These are phyloP conservation scores for Zosterops lateralis DNA, from an alignment of 2,113 vertebrate genomes.

Conservation along the genomic window DNA sequence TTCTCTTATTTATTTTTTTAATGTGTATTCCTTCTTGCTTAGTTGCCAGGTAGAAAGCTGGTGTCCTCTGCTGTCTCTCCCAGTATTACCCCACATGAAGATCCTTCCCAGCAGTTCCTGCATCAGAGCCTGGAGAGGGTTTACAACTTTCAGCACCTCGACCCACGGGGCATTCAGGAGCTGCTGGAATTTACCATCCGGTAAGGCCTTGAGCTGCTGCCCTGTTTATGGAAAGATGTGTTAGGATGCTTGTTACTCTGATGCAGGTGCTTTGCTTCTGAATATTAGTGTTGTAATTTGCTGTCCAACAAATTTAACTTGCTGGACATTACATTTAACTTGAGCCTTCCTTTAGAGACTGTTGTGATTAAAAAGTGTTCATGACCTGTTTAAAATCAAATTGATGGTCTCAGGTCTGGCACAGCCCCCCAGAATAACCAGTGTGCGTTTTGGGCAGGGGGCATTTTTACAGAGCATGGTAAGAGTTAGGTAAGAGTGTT, in stretches of 20 bases:
- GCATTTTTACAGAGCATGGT: background rate
- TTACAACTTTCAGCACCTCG: slow-evolving; percentile 88
- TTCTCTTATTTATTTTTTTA: fast-evolving
- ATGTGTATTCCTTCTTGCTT: background rate
- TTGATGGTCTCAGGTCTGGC: background rate
- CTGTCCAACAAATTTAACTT: too few species aligned
- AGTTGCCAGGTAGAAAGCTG: slow-evolving; percentile 90
- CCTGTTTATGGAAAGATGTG: fast-evolving
- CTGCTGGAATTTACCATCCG: slow-evolving; percentile 93
- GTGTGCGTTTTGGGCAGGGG: fast-evolving
- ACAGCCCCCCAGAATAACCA: background rate
- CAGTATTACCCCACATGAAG: slow-evolving; percentile 75
- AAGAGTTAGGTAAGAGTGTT: background rate
- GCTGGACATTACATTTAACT: background rate
- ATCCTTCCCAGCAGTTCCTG: slow-evolving; percentile 91
- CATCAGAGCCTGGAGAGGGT: slow-evolving; percentile 90
- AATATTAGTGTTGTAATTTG: background rate
- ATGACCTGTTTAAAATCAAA: background rate
- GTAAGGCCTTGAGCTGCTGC: slow-evolving; percentile 48
- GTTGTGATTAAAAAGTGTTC: background rate
- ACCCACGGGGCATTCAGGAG: slow-evolving; percentile 87
- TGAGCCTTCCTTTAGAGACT: background rate
- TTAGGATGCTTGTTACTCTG: background rate
- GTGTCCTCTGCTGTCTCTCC: slow-evolving; percentile 75
- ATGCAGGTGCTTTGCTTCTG: background rate